Conservation (phyloP, 2,888 invertebrate species). For the Drosophila birchii region DNA sequence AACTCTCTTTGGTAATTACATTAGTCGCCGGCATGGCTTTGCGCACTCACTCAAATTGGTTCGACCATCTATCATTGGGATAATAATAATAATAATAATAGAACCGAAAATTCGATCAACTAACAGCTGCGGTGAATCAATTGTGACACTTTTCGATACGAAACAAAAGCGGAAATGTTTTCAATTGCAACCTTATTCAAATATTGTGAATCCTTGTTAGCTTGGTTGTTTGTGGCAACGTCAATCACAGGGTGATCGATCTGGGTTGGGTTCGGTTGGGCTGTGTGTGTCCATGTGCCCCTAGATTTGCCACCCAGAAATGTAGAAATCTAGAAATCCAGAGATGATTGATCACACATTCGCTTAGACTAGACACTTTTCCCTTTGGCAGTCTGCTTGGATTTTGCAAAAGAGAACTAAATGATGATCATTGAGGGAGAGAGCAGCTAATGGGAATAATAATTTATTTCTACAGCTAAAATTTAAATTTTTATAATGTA, state of each 20-base stretch:
- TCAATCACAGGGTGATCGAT: constrained; percentile 57
- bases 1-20: constrained; percentile 77
- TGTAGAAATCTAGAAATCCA: constrained; percentile 32
- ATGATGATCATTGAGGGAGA: neutral
- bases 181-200: constrained; percentile 47
- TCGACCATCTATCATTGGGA: constrained; percentile 69
- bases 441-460: neutral
- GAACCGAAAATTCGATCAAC: constrained; percentile 41
- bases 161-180: constrained; percentile 47
- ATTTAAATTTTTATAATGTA: neutral
- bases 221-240: constrained; percentile 46
- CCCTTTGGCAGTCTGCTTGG: constrained; percentile 13
- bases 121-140: constrained; percentile 61
- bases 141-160: constrained; percentile 42
- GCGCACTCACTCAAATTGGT: constrained; percentile 79
- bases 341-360: constrained; percentile 68
- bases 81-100: constrained; percentile 41
- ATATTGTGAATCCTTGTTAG: constrained; percentile 49
- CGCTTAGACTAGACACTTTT: constrained; percentile 17
- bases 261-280: constrained; percentile 30
- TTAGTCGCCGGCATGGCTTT: constrained; percentile 70
- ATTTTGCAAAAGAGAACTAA: neutral
- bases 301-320: constrained; percentile 44
- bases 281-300: constrained; percentile 1
- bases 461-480: neutral